These are phyloP conservation scores for Cartodere bifasciata DNA, from an alignment of 2,888 invertebrate genomes.

Conservation along the genomic window DNA sequence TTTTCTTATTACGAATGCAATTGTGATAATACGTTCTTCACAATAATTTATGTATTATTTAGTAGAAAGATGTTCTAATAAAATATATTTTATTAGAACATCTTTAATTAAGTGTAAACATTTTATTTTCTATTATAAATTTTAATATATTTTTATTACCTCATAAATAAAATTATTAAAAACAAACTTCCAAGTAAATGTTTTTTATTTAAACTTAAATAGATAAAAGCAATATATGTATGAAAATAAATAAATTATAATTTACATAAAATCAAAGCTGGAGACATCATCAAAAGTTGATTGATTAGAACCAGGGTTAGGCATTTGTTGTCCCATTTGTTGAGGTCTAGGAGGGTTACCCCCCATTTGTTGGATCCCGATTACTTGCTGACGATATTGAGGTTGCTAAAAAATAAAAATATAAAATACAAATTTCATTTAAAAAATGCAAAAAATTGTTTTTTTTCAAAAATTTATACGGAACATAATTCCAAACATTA, in stretches of 20 bases:
- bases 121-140: no score
- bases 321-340: constrained; percentile 34
- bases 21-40: no score
- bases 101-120: no score
- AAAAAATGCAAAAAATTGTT: not conserved
- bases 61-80: no score
- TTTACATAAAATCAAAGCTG: constrained; percentile 28
- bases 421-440: constrained; percentile 1
- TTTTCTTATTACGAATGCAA: no score
- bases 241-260: constrained; percentile 10
- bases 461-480: not conserved
- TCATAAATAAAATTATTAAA: no score
- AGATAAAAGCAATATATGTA: no score
- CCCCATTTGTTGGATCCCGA: constrained; percentile 43
- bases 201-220: no score
- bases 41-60: no score
- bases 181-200: no score
- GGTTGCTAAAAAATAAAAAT: constrained; percentile 48
- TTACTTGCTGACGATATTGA: constrained; percentile 51
- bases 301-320: constrained; percentile 30
- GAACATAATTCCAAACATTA: constrained; percentile 7
- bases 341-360: constrained; percentile 36
- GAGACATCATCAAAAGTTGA: constrained; percentile 28
- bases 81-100: no score
- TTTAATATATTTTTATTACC: no score